Evolutionary conservation across 64 coral and sea anemone species (phyloP), one percentile per base, ranked within the genome.

Genomic region (Stichodactyla helianthus): DNA sequence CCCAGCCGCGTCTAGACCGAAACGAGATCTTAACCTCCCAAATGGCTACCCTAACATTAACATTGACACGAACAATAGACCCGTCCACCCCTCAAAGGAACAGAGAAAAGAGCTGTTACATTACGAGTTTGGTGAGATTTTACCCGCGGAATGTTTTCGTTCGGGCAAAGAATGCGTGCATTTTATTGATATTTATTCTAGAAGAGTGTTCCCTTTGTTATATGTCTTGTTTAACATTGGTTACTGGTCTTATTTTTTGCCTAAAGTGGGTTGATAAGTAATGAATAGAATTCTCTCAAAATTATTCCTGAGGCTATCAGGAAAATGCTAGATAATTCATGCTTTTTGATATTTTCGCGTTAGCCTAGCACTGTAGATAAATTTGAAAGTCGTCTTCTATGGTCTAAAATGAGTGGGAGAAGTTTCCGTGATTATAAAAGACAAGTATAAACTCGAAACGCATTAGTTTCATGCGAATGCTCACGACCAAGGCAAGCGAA

Each of bases 161-260:
- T 52, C 79, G 59, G 59, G 79, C 61, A 84, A 90, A 25, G 71
- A 88, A 54, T 86, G 65, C 63, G 82, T 88, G 8, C 94, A 96
- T 84, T 90, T 87, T 18, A 93, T 96, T 17, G 94, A 96, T 55
- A 60, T 83, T 12, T 89, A 90, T 78, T 92, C 94, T 18, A 89
- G 88, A 22, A 96, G 80, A 50, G 89, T 96, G 59, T 96, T 96
- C n/a, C 94, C 94, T 7, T 80, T 87, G 59, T 71, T 96, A 2
- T 96, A 90, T 44, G 59, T 89, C 17, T 76, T 96, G 84, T 96
- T 92, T 44, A 96, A 96, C 51, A 79, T 96, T 60, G 84, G 87
- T 0, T 96, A 96, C 56, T 96, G 94, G 94, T 96, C 91, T 26
- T 96, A 96, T 44, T 96, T 92, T 58, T 53, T 95, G 20, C 93